Conservation (phyloP, 2,797 vertebrate genomes). For the Melopsittacus undulatus region DNA sequence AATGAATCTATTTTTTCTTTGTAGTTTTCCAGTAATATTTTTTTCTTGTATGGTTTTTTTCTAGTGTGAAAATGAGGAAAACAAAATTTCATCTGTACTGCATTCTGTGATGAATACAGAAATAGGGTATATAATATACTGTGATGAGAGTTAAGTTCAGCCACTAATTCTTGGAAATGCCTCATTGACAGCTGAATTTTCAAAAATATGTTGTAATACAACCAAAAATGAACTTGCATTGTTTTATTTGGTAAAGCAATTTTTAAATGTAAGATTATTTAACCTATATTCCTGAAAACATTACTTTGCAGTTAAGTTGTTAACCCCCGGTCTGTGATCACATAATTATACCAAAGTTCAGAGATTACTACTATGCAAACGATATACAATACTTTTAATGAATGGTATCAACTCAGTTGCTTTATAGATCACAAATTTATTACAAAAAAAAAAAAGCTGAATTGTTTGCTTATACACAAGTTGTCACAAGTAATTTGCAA, state of each 20-base stretch:
- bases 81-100: not conserved
- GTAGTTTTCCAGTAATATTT: not conserved
- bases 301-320: not conserved
- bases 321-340: not conserved
- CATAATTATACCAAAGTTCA: not conserved
- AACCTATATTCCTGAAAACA: not conserved
- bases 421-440: not conserved
- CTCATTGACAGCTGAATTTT: not conserved
- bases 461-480: conserved; percentile 13
- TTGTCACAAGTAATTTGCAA: not conserved
- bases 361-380: not conserved
- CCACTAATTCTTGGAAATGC: not conserved
- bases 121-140: not conserved
- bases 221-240: not conserved
- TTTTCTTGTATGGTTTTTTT: not conserved
- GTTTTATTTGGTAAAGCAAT: not conserved
- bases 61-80: not conserved
- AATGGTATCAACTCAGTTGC: not conserved
- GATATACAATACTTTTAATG: not conserved
- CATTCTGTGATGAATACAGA: not conserved
- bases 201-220: not conserved
- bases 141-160: not conserved
- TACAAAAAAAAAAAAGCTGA: not conserved
- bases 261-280: not conserved
- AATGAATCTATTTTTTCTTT: not conserved